Evolutionary conservation across 2,888 invertebrate species (phyloP).

Genomic region (Pimpla rufipes): DNA sequence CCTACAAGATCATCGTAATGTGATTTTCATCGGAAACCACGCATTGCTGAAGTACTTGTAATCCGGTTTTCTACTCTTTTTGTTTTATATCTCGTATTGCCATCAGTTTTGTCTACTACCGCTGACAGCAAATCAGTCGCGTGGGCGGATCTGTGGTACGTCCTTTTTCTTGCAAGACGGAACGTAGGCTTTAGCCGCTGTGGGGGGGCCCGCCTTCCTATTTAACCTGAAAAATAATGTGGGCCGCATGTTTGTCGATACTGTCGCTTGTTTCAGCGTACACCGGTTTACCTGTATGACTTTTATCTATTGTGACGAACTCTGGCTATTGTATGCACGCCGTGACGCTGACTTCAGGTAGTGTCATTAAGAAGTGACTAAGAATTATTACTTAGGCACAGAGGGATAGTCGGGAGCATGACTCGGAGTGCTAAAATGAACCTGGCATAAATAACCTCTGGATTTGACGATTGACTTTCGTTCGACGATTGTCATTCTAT

Average conservation of each 20-base stretch:
- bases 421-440: no score
- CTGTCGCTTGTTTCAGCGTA: conserved; percentile 1
- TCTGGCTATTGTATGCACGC: background rate
- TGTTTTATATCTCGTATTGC: background rate
- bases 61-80: background rate
- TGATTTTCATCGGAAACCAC: conserved; percentile 5
- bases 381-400: background rate
- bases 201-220: conserved; percentile 19
- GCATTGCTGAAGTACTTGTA: background rate
- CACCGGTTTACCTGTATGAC: conserved; percentile 14
- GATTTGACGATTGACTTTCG: no score
- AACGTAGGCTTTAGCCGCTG: background rate
- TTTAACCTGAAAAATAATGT: conserved; percentile 26
- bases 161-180: background rate
- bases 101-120: background rate
- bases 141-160: background rate
- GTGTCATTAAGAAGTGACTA: background rate
- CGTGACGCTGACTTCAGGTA: background rate
- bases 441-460: no score
- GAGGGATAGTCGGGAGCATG: no score
- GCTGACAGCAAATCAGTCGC: background rate
- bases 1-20: background rate
- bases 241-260: conserved; percentile 12
- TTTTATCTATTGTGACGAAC: conserved; percentile 10
- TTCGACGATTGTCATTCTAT: no score